Base-by-base conservation (phyloP, 2,888 invertebrate species). In the Tromatobia lineatoria region DNA sequence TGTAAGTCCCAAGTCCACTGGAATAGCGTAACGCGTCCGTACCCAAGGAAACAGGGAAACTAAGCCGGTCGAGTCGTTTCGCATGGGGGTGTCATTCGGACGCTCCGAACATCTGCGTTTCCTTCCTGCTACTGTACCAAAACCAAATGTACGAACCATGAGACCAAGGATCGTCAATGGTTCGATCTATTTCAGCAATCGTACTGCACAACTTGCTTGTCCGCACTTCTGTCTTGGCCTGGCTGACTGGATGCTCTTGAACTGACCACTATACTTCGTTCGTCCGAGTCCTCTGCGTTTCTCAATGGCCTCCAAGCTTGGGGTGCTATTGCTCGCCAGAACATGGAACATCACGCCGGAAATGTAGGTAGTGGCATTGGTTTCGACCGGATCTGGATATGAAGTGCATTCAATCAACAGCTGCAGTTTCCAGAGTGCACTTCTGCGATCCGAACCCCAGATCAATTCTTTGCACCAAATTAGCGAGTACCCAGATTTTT, bases 51-150 rank as follows among this genome's bases (percentile, higher is more conserved):
- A 42, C 67, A 59, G 76, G 73, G 54, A 76, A 29, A 34, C 50
- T 67, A n/a, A 76, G 11, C 47, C 54, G 38, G 47, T 66, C 59
- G 66, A 61, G 52, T 15, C 66, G 66, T 18, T n/a, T 38, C 42
- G 50, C 23, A 67, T 29, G 34, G 64, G 47, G 11, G 34, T 80
- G 25, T 64, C 57, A 76, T 75, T 45, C 54, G 66, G n/a, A 59
- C n/a, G 50, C 57, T 75, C 34, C 52, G n/a, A 77, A 76, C 76
- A 71, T 66, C 70, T 80, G 73, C 38, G 23, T 50, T 23, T 23
- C 6, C 25, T 38, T 20, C 52, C 20, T 67, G 64, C 20, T 29
- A 38, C 29, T 47, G 7, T 61, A 25, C 20, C 18, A 29, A 7
- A 13, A 6, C 18, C 50, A 59, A 15, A 10, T 10, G 11, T 50